phyloP scores from a whole-genome alignment of 2,113 vertebrate genomes.

The Hemibagrus wyckioides region DNA sequence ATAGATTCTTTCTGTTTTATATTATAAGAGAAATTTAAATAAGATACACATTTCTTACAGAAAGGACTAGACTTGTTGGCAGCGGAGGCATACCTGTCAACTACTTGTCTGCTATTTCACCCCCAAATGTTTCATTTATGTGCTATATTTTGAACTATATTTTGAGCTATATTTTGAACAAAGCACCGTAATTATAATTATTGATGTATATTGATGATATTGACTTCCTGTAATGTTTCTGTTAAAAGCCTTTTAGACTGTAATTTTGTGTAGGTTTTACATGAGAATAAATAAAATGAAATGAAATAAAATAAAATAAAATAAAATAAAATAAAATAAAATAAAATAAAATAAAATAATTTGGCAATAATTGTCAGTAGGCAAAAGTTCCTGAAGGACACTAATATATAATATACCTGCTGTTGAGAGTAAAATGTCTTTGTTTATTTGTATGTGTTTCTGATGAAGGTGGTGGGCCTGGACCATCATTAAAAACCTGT shows the following conservation, averaged over 20 bases:
- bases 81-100: neutral
- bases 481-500: slow-evolving; percentile 86
- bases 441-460: slow-evolving; percentile 1
- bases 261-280: neutral
- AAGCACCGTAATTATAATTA: neutral
- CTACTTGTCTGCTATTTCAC: neutral
- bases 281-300: too few relatives aligned
- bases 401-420: neutral
- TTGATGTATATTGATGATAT: too few relatives aligned
- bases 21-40: neutral
- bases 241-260: neutral
- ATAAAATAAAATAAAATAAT: too few relatives aligned
- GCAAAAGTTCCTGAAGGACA: neutral
- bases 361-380: too few relatives aligned
- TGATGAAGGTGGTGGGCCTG: slow-evolving; percentile 89
- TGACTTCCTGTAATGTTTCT: neutral
- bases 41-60: neutral
- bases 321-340: too few relatives aligned
- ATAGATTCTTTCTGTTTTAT: neutral
- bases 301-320: too few relatives aligned
- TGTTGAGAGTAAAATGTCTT: neutral
- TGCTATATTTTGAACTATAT: neutral
- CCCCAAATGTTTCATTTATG: neutral
- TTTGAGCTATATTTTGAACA: neutral
- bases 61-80: neutral